A percentile compares a stretch with the other conserved stretches of the same genome.
These are phyloP conservation scores for Gobionotothen gibberifrons DNA, from an alignment of 2,797 vertebrate genomes.

Conservation along the genomic window DNA sequence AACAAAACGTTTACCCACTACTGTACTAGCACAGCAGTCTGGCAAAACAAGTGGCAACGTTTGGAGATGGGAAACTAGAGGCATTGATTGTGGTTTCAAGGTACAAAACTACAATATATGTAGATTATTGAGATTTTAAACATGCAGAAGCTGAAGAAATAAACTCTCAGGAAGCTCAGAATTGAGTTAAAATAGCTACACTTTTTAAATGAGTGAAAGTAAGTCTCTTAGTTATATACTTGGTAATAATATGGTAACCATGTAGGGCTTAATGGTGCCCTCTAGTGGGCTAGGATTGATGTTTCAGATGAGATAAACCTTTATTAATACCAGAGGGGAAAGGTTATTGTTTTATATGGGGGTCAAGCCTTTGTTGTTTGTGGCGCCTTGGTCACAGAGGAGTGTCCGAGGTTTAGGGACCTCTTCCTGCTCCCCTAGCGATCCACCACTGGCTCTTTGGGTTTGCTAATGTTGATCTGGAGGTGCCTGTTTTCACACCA, in stretches of 20 bases:
- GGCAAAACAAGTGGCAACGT: neutral
- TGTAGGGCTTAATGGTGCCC: slow-evolving; percentile 7
- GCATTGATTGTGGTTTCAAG: neutral
- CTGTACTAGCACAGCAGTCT: neutral
- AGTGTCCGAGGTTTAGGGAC: too few species aligned
- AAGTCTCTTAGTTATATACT: neutral
- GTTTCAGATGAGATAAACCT: neutral
- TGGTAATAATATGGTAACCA: neutral
- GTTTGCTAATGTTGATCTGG: too few species aligned
- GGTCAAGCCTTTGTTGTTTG: too few species aligned
- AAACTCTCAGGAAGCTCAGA: neutral
- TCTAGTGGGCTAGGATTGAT: slow-evolving; percentile 30
- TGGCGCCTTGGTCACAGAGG: too few species aligned
- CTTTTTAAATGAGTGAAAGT: neutral
- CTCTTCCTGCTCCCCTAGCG: too few species aligned
- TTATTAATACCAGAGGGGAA: too few species aligned
- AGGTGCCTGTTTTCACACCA: too few species aligned
- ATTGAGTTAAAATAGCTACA: too few species aligned
- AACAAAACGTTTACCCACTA: neutral
- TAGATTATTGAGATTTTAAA: neutral
- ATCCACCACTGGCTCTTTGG: too few species aligned
- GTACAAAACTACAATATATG: neutral
- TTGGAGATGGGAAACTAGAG: neutral
- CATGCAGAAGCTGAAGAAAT: neutral
- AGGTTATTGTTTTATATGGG: too few species aligned